These are phyloP conservation scores for Drosophila fungiperda DNA, from an alignment of 2,888 invertebrate species.

Conservation along the genomic window DNA sequence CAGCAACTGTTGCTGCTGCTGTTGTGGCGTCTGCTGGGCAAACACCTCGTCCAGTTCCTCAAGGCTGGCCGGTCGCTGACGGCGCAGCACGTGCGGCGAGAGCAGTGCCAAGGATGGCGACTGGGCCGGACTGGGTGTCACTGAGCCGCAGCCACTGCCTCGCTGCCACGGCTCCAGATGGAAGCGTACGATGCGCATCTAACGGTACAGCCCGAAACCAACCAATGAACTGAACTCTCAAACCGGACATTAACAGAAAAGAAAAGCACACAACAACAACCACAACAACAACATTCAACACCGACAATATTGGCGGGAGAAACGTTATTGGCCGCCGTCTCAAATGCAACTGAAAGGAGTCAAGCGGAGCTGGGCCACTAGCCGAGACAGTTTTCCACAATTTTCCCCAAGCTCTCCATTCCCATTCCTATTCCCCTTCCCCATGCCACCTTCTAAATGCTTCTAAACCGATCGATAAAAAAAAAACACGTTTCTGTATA, in stretches of 20 bases:
- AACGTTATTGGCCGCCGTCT: slow-evolving; percentile 61
- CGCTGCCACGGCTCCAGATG: slow-evolving; percentile 85
- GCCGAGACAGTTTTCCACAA: slow-evolving; percentile 44
- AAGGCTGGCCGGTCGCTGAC: slow-evolving; percentile 83
- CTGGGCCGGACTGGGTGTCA: slow-evolving; percentile 82
- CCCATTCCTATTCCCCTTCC: slow-evolving; percentile 12
- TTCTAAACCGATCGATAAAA: slow-evolving; percentile 50
- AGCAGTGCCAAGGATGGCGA: slow-evolving; percentile 82
- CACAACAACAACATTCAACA: slow-evolving; percentile 23
- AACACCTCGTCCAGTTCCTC: slow-evolving; percentile 74
- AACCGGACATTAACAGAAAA: slow-evolving; percentile 16
- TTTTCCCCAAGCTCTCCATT: slow-evolving; percentile 47
- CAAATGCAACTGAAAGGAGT: slow-evolving; percentile 79
- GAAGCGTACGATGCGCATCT: slow-evolving; percentile 85
- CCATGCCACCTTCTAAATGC: slow-evolving; percentile 12
- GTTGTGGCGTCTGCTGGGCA: slow-evolving; percentile 57
- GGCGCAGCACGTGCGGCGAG: slow-evolving; percentile 83
- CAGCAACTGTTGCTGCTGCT: slow-evolving; percentile 64
- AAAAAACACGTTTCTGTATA: slow-evolving; percentile 52
- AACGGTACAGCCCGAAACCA: slow-evolving; percentile 25
- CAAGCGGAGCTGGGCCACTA: slow-evolving; percentile 15
- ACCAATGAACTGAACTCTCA: slow-evolving; percentile 3
- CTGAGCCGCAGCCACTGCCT: slow-evolving; percentile 76
- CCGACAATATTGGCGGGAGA: slow-evolving; percentile 27
- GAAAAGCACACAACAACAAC: slow-evolving; percentile 25